Evolutionary conservation across 2,888 invertebrate genomes (phyloP), one percentile per base, ranked within the genome.

Genomic region (Ariolimax columbianus): DNA sequence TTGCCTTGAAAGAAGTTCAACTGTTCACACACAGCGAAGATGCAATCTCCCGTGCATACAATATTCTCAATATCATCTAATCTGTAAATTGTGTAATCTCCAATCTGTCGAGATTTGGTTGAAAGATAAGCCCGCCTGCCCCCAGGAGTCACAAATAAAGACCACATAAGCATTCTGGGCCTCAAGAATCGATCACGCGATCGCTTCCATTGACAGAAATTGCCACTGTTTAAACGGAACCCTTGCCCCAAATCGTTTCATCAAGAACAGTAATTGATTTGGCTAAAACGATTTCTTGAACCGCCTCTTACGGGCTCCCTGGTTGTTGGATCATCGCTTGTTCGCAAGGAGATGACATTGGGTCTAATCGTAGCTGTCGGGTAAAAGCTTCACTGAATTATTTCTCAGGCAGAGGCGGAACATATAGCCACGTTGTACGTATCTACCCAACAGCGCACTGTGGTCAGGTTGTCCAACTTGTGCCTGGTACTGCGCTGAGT

Each of bases 181-280:
- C 17, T 9, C 38, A 36, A 70, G 72, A 30, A 73, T 47, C 73
- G 38, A 47, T 47, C n/a, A 9, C 70, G 36, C 11, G 73, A 73
- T 73, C n/a, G 30, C 23, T 17, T 43, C 73, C 73, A 43, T 73
- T 73, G n/a, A 43, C 43, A 47, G n/a, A 47, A 40, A 73, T 73
- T 26, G 43, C 47, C 73, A 43, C 73, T 73, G 73, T 73, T 73
- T 43, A 73, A 73, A 73, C 73, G 2, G 14, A 43, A 43, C 73
- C 26, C 73, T 73, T 73, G 26, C 26, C 26, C 4, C 73, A 9
- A 47, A 43, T 73, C 73, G 73, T 73, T 36, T 47, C 40, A 73
- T 43, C 73, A 73, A 73, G 30, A 26, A 26, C 47, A 7, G 43
- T 73, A 73, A 73, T 73, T 73, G 73, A 73, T 73, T 73, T 73